These are phyloP conservation scores for Limnephilus lunatus DNA, from an alignment of 2,888 invertebrate species.

Conservation along the genomic window DNA sequence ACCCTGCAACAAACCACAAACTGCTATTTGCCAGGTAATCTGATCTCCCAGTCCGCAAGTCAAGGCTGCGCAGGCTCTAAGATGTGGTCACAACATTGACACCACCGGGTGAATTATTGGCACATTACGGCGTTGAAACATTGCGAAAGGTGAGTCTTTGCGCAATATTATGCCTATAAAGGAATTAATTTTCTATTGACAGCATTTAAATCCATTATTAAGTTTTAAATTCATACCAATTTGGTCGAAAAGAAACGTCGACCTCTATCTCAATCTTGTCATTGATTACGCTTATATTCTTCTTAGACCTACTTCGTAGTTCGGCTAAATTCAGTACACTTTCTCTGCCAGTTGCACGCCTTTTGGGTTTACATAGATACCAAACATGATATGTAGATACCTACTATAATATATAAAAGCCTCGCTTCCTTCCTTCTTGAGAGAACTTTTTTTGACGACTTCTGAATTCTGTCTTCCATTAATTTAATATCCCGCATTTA, in stretches of 20 bases:
- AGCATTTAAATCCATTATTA: neutral
- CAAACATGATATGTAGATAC: neutral
- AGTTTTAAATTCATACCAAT: neutral
- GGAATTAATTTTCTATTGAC: neutral
- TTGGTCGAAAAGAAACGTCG: neutral
- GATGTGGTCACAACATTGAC: constrained; percentile 15
- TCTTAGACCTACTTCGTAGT: too few species aligned
- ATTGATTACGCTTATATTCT: neutral
- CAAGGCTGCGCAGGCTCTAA: constrained; percentile 18
- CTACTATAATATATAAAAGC: neutral
- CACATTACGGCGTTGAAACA: neutral
- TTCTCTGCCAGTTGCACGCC: neutral
- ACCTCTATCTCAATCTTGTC: neutral
- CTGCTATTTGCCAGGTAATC: constrained; percentile 10
- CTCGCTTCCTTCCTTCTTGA: neutral
- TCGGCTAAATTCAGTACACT: neutral
- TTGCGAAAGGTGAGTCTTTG: neutral
- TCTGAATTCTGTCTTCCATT: neutral
- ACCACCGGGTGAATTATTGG: neutral
- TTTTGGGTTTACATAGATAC: neutral
- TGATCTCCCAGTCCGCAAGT: constrained; percentile 10
- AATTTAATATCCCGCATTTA: neutral
- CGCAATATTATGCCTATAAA: neutral
- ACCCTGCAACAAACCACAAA: neutral
- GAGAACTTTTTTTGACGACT: neutral